Evolutionary conservation across 2,888 invertebrate genomes (phyloP).

Genomic region (Linnaemya tessellans): DNA sequence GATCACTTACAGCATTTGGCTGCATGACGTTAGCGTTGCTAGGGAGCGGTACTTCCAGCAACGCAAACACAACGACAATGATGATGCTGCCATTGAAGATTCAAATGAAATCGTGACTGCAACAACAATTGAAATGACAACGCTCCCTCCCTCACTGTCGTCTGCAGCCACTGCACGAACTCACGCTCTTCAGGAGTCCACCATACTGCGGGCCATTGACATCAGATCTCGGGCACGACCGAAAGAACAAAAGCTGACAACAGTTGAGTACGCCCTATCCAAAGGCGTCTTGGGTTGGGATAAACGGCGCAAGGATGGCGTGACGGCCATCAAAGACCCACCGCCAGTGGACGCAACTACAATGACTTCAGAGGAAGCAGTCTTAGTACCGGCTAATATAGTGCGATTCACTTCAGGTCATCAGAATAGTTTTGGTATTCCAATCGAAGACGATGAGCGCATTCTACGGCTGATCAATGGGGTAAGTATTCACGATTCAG

Average conservation of each 20-base stretch:
- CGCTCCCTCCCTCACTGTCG: constrained; percentile 34
- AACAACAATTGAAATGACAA: constrained; percentile 60
- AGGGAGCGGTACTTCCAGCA: constrained; percentile 78
- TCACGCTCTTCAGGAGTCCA: constrained; percentile 75
- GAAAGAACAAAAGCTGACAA: constrained; percentile 71
- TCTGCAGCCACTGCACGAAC: constrained; percentile 52
- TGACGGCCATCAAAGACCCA: neutral
- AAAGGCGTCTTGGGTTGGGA: constrained; percentile 68
- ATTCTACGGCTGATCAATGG: constrained; percentile 81
- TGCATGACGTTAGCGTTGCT: constrained; percentile 80
- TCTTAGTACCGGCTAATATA: constrained; percentile 77
- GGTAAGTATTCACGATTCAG: constrained; percentile 73
- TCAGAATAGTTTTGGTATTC: constrained; percentile 86
- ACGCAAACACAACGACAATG: constrained; percentile 54
- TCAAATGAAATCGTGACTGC: constrained; percentile 52
- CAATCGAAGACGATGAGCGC: constrained; percentile 86
- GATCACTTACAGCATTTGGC: constrained; percentile 80
- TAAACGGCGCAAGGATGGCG: constrained; percentile 67
- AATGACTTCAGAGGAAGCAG: constrained; percentile 67
- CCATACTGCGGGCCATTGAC: constrained; percentile 75
- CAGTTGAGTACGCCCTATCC: constrained; percentile 64
- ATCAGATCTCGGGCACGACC: constrained; percentile 57
- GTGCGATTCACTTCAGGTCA: constrained; percentile 86
- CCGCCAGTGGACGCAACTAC: constrained; percentile 65
- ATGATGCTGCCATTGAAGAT: constrained; percentile 39